Conservation (phyloP, 2,113 vertebrate genomes). For the Bubo blakistoni region DNA sequence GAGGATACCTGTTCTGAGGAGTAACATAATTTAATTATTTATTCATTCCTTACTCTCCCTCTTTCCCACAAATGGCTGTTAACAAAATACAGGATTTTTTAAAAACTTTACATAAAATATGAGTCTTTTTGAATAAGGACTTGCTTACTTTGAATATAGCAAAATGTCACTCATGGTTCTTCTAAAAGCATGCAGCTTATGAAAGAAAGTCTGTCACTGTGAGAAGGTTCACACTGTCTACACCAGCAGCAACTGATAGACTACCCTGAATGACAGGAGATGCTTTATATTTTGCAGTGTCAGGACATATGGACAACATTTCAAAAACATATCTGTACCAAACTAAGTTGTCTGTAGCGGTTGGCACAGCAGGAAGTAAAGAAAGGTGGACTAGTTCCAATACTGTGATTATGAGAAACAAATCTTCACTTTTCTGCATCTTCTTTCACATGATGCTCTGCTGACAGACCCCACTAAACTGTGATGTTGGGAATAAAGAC, state of each 20-base stretch:
- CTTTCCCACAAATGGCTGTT: background rate
- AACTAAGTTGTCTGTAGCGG: background rate
- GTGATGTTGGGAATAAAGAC: background rate
- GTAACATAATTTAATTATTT: background rate
- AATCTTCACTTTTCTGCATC: background rate
- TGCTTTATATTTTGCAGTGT: background rate
- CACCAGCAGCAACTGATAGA: background rate
- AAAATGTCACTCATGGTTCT: background rate
- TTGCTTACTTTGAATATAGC: background rate
- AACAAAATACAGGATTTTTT: background rate
- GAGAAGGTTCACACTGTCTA: background rate
- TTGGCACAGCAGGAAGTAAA: background rate
- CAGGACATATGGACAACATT: background rate
- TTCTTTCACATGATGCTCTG: background rate
- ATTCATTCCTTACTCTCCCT: background rate
- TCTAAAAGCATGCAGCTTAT: background rate
- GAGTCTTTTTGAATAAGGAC: background rate
- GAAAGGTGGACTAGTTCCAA: background rate
- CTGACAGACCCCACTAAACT: background rate
- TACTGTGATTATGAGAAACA: background rate
- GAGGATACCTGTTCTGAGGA: background rate
- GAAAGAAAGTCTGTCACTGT: background rate
- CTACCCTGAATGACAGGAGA: background rate
- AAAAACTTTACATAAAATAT: background rate
- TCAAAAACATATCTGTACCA: background rate